These are phyloP conservation scores for Parazoanthus darwini DNA, from an alignment of 92 coral and sea anemone genomes.

Conservation along the genomic window DNA sequence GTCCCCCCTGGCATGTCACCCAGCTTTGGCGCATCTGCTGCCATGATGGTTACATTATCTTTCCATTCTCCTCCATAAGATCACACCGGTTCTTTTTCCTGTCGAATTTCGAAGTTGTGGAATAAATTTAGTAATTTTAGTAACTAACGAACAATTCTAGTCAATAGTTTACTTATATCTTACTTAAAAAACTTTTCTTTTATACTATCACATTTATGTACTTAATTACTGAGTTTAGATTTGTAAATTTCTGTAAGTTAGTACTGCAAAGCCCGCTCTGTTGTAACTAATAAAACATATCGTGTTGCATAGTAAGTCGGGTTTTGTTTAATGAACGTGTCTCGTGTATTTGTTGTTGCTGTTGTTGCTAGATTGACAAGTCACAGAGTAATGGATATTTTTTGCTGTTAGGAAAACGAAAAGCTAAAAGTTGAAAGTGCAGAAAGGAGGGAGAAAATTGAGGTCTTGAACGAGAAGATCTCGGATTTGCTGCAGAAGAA, in stretches of 20 bases:
- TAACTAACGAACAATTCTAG: too few relatives aligned
- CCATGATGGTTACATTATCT: conserved; percentile 74
- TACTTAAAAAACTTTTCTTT: too few relatives aligned
- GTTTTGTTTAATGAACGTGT: too few relatives aligned
- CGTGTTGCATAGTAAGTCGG: too few relatives aligned
- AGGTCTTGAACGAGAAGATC: conserved; percentile 81
- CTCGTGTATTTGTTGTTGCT: too few relatives aligned
- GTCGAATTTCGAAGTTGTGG: not conserved
- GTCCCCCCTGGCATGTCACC: not conserved
- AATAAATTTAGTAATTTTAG: not conserved
- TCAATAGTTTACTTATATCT: too few relatives aligned
- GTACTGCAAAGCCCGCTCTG: too few relatives aligned
- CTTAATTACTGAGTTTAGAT: too few relatives aligned
- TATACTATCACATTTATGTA: too few relatives aligned
- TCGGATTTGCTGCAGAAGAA: conserved; percentile 90
- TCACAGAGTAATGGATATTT: not conserved
- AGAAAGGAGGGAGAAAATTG: conserved; percentile 82
- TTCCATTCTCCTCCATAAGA: conserved; percentile 76
- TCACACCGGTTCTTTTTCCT: conserved; percentile 48
- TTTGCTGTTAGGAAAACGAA: conserved; percentile 81
- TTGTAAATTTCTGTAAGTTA: too few relatives aligned
- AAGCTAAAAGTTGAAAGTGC: conserved; percentile 80
- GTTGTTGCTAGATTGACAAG: too few relatives aligned
- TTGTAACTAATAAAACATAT: too few relatives aligned
- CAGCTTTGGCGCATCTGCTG: conserved; percentile 58